Conservation (phyloP, 2,888 invertebrate genomes). For the Sinodicranocentrus sp. region DNA sequence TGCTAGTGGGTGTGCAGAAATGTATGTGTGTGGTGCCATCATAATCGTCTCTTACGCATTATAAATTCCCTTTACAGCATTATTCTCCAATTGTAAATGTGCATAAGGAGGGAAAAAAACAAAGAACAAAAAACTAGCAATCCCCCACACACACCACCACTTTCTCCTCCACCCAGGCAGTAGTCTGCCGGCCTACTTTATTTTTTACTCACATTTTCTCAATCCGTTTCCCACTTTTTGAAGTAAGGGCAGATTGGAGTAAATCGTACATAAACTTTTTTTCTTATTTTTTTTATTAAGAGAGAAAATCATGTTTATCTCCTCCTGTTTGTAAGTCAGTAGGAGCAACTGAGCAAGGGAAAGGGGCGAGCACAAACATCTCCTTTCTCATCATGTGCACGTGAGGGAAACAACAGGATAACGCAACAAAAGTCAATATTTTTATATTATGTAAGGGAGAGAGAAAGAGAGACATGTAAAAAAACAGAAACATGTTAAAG, state of each 20-base stretch:
- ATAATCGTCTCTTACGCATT: slow-evolving; percentile 13
- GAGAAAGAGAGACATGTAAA: too few species aligned
- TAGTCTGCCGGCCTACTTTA: slow-evolving; percentile 59
- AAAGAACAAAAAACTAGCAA: not conserved
- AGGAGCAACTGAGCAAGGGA: slow-evolving; percentile 1
- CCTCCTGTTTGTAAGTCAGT: slow-evolving; percentile 48
- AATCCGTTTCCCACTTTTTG: slow-evolving; percentile 57
- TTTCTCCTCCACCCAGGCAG: not conserved
- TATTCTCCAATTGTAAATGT: slow-evolving; percentile 21
- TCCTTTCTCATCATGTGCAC: slow-evolving; percentile 57
- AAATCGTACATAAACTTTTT: slow-evolving; percentile 56
- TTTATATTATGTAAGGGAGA: slow-evolving; percentile 46
- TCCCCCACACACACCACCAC: not conserved
- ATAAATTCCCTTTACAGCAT: slow-evolving; percentile 23
- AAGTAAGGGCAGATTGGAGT: slow-evolving; percentile 50
- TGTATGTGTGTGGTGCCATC: slow-evolving; percentile 7
- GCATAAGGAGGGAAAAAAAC: not conserved
- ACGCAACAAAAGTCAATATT: slow-evolving; percentile 58
- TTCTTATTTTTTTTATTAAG: slow-evolving; percentile 11
- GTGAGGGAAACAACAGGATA: slow-evolving; percentile 54
- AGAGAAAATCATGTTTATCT: slow-evolving; percentile 52
- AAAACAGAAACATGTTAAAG: slow-evolving; percentile 28
- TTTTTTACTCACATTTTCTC: slow-evolving; percentile 57
- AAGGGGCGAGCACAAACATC: slow-evolving; percentile 16
- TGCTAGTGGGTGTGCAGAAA: not conserved